Conservation (phyloP, 1,140 invertebrate species). For the Bombus picipes region DNA sequence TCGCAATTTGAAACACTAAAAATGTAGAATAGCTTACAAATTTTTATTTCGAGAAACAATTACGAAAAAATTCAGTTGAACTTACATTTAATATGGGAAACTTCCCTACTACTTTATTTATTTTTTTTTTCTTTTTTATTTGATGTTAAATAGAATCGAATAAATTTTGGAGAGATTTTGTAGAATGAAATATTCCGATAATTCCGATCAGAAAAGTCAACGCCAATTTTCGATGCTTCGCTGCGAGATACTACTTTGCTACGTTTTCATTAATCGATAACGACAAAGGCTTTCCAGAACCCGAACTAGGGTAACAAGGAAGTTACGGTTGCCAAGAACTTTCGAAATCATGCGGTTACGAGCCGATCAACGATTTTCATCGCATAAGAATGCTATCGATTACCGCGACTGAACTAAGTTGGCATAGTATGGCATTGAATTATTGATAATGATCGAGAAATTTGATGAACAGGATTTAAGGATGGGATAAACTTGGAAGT, state of each 20-base stretch:
- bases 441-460: neutral
- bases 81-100: too few relatives aligned
- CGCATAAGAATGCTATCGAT: slow-evolving; percentile 2
- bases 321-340: slow-evolving; percentile 19
- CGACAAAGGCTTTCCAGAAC: neutral
- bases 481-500: neutral
- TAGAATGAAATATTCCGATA: neutral
- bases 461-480: neutral
- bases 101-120: neutral
- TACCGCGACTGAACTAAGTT: neutral
- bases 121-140: neutral
- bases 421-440: neutral
- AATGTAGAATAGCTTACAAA: too few relatives aligned
- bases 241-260: neutral
- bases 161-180: neutral
- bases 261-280: slow-evolving; percentile 23
- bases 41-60: too few relatives aligned
- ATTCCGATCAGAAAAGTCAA: neutral
- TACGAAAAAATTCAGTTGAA: too few relatives aligned
- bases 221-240: too few relatives aligned
- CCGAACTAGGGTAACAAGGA: neutral
- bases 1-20: too few relatives aligned
- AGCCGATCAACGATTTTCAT: neutral
- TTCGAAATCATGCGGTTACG: slow-evolving; percentile 16
- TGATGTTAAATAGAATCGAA: neutral